These are phyloP conservation scores for Drosophila aldrichi DNA, from an alignment of 2,888 invertebrate species.

Conservation along the genomic window DNA sequence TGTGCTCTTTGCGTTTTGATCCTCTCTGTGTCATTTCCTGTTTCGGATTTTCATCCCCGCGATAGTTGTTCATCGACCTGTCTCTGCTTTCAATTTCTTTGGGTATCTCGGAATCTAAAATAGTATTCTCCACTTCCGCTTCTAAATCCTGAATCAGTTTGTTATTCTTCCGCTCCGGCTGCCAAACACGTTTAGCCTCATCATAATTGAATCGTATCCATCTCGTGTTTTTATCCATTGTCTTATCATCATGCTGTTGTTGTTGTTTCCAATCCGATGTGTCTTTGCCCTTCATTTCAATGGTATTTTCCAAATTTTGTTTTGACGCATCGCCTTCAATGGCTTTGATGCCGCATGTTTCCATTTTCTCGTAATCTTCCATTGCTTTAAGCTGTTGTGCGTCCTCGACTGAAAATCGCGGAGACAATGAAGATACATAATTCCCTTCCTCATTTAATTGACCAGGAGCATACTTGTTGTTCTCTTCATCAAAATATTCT, in stretches of 20 bases:
- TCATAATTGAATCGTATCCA: neutral
- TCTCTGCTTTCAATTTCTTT: neutral
- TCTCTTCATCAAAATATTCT: neutral
- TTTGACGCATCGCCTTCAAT: neutral
- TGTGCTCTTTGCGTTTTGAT: neutral
- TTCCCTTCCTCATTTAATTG: neutral
- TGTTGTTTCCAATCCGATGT: neutral
- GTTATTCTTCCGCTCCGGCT: neutral
- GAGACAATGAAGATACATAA: neutral
- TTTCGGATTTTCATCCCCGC: neutral
- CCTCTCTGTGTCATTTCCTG: neutral
- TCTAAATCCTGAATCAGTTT: neutral
- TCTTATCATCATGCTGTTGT: no score
- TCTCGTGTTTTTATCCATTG: neutral
- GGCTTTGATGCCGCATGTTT: accelerated
- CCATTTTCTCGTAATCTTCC: neutral
- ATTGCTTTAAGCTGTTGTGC: neutral
- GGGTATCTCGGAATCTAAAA: conserved; percentile 2
- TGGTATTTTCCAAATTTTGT: neutral
- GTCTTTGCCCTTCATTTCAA: neutral
- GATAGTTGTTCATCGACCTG: no score
- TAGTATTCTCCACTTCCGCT: neutral
- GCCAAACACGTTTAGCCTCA: neutral
- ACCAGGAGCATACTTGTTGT: no score
- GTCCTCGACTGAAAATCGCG: neutral